phyloP scores from a whole-genome alignment of 2,797 vertebrate genomes.

The Phyllotis vaccarum region DNA sequence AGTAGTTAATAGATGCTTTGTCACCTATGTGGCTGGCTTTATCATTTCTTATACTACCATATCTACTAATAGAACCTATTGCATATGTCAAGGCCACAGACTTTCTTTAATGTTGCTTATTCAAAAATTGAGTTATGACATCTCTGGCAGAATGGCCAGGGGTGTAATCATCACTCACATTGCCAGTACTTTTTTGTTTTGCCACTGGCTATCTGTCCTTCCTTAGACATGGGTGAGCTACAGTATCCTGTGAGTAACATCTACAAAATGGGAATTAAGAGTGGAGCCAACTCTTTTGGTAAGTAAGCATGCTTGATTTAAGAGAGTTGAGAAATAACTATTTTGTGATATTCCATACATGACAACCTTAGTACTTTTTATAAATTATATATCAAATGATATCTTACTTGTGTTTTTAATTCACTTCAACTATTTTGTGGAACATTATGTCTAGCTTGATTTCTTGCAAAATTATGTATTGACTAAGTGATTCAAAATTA shows the following conservation, averaged over 20 bases:
- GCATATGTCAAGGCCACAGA: background rate
- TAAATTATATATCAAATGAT: slow-evolving; percentile 6
- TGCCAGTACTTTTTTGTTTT: background rate
- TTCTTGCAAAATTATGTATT: background rate
- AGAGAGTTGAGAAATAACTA: background rate
- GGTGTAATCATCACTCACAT: background rate
- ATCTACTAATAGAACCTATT: slow-evolving; percentile 23
- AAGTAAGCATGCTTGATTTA: background rate
- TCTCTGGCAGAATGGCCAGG: background rate
- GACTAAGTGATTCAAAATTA: slow-evolving; percentile 15
- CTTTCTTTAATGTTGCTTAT: slow-evolving; percentile 24
- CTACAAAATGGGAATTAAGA: background rate
- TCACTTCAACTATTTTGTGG: background rate
- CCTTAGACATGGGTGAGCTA: background rate
- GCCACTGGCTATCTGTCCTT: background rate
- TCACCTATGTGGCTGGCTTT: slow-evolving; percentile 15
- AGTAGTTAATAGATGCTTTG: slow-evolving; percentile 44
- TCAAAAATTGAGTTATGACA: background rate
- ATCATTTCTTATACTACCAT: slow-evolving; percentile 24
- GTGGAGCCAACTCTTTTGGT: background rate
- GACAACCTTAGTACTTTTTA: background rate
- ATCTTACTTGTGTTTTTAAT: slow-evolving; percentile 18
- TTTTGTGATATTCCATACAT: background rate
- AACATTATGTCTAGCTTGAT: background rate
- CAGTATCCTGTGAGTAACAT: background rate